Conservation (phyloP, 2,888 invertebrate species). For the Mongoloraphidia duomilia region DNA sequence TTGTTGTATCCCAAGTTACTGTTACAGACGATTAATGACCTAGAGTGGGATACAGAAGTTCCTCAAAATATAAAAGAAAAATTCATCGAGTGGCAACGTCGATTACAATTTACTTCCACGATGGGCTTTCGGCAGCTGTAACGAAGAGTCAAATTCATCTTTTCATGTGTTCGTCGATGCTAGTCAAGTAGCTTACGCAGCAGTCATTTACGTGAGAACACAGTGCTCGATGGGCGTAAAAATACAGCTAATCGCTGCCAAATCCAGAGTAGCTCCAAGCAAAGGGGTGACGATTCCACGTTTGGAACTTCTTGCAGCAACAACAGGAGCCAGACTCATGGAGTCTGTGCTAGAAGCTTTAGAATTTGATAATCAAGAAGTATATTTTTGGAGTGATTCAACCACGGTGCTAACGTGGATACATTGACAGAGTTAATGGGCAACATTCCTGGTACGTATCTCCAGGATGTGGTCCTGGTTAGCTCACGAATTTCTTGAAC, state of each 20-base stretch:
- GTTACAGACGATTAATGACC: slow-evolving; percentile 12
- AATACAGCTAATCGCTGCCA: slow-evolving; percentile 15
- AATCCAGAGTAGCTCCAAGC: slow-evolving; percentile 18
- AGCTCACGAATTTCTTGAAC: slow-evolving; percentile 16
- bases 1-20: slow-evolving; percentile 14
- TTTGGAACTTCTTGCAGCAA: slow-evolving; percentile 20
- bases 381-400: slow-evolving; percentile 19
- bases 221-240: slow-evolving; percentile 8
- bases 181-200: slow-evolving; percentile 17
- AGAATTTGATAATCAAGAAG: slow-evolving; percentile 5
- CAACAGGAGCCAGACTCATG: slow-evolving; percentile 16
- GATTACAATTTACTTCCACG: slow-evolving; percentile 14
- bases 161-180: slow-evolving; percentile 20
- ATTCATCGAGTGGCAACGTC: slow-evolving; percentile 10
- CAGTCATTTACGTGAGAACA: slow-evolving; percentile 13
- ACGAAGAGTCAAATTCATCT: slow-evolving; percentile 7
- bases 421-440: slow-evolving; percentile 14
- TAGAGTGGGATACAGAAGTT: slow-evolving; percentile 7
- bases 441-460: too few relatives aligned
- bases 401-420: slow-evolving; percentile 19
- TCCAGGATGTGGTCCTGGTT: slow-evolving; percentile 13
- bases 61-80: slow-evolving; percentile 9
- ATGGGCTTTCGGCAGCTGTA: slow-evolving; percentile 8
- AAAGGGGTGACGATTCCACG: slow-evolving; percentile 19
- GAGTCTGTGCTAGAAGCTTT: slow-evolving; percentile 9